A percentile compares a stretch with the other conserved stretches of the same genome.
Conservation (phyloP, 2,797 vertebrate genomes). For the Alca torda region DNA sequence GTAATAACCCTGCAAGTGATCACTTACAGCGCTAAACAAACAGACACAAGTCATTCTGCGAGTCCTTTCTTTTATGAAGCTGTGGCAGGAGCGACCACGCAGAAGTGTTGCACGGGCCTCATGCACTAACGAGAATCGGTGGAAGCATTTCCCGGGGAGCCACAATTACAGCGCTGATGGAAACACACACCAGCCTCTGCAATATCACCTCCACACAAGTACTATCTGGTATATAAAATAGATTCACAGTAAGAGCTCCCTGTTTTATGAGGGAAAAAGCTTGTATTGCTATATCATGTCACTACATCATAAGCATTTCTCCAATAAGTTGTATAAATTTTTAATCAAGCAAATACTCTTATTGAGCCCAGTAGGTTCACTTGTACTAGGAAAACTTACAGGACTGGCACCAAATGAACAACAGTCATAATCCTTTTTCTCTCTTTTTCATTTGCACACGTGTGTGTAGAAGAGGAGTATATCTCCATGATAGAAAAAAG, state of each 20-base stretch:
- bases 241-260: neutral
- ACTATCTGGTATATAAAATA: neutral
- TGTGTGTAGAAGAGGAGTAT: neutral
- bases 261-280: neutral
- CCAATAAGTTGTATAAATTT: slow-evolving; percentile 27
- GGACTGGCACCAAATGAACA: neutral
- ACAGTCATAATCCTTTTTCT: neutral
- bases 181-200: neutral
- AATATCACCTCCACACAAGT: neutral
- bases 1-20: neutral
- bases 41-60: neutral
- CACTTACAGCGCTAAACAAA: neutral
- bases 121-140: fast-evolving
- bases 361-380: slow-evolving; percentile 14
- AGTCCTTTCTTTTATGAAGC: neutral
- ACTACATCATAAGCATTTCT: neutral
- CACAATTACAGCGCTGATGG: neutral
- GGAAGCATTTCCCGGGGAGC: neutral
- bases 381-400: neutral
- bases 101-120: neutral
- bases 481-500: neutral
- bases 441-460: fast-evolving
- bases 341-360: slow-evolving; percentile 43
- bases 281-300: neutral
- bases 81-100: neutral